Evolutionary conservation across 2,888 invertebrate species (phyloP), one percentile per base, ranked within the genome.

Genomic region (Amblyjoppa proteus): DNA sequence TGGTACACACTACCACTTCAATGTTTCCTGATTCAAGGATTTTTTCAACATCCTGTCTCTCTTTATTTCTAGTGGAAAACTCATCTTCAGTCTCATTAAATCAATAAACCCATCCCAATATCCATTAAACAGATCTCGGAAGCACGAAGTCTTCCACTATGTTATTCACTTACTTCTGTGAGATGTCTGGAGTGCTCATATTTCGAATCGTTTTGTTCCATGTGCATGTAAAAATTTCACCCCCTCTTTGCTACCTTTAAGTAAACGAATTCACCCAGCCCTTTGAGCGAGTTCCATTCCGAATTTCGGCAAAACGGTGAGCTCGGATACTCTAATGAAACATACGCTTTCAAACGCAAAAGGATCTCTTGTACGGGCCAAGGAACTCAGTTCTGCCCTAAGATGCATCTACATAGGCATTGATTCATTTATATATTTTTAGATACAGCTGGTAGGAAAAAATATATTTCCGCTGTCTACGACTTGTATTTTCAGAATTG

Each of bases 401-500:
- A 56, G 9, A 7, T 2, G 25, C 25, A 9, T 56, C 20, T 25
- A 25, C 11, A 25, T 51, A 51, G n/a, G n/a, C 41, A 11, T 41
- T 41, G 41, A 41, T 41, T 9, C 11, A 11, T 41, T 41, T 11
- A 41, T 41, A 11, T 41, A 41, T 41, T 41, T 41, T 41, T 41
- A 0, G 11, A 11, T 9, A 41, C 11, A 41, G 11, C 11, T 41
- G 41, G 2, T 41, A 11, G 41, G 41, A 11, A 9, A 11, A 41
- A 11, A 41, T 41, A 41, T n/a, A 51, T 16, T 7, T 13, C 38
- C 1, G 9, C 31, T 38, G 13, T 20, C 25, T 53, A 53, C 25
- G 13, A 56, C 41, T 56, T 69, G 66, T 78, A 45, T 61, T 31
- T n/a, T 5, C 20, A 45, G 56, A 45, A 69, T 41, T 41, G 38